phyloP scores from a whole-genome alignment of 2,888 invertebrate species.

The Elmis aenea region DNA sequence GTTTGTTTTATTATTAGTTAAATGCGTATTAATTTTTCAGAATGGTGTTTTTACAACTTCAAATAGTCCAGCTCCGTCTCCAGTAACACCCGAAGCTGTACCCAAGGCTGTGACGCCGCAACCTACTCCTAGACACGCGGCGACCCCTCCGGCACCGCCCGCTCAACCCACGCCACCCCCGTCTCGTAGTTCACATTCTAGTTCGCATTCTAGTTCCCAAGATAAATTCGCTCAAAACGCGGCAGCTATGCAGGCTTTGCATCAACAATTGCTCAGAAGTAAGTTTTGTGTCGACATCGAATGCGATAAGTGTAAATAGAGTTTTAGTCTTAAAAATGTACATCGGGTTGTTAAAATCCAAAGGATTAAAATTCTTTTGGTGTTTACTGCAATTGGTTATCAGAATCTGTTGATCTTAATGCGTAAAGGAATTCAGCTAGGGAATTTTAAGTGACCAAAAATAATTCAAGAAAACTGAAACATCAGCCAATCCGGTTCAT shows the following conservation, averaged over 20 bases:
- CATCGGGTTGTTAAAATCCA: too few species aligned
- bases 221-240: conserved; percentile 53
- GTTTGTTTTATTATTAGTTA: too few species aligned
- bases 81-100: conserved; percentile 51
- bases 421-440: too few species aligned
- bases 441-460: too few species aligned
- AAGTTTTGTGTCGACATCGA: too few species aligned
- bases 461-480: too few species aligned
- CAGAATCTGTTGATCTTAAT: too few species aligned
- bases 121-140: conserved; percentile 47
- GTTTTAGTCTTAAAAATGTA: conserved; percentile 1
- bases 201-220: conserved; percentile 33
- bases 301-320: too few species aligned
- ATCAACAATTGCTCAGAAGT: conserved; percentile 81
- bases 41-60: conserved; percentile 44
- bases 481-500: too few species aligned
- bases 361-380: too few species aligned
- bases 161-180: conserved; percentile 47
- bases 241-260: conserved; percentile 77
- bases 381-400: too few species aligned
- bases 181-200: conserved; percentile 32
- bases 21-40: conserved; percentile 33
- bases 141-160: conserved; percentile 52
- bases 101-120: conserved; percentile 35
- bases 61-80: conserved; percentile 51